These are phyloP conservation scores for Eciton burchellii DNA, from an alignment of 1,140 invertebrate genomes.

Conservation along the genomic window DNA sequence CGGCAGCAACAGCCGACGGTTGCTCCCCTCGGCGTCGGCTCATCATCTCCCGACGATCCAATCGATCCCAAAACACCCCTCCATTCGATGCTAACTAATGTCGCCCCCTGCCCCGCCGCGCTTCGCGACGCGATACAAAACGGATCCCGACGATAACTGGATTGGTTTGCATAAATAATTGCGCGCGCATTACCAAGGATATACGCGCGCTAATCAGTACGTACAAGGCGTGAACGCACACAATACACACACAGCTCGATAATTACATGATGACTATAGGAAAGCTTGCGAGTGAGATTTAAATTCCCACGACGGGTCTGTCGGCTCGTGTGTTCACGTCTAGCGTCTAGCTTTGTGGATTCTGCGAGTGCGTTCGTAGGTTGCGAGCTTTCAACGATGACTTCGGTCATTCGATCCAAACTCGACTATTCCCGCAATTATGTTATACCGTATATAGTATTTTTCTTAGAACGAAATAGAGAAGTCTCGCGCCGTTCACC, in stretches of 20 bases:
- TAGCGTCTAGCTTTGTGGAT: too few species aligned
- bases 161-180: constrained; percentile 74
- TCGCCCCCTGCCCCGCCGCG: neutral
- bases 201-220: constrained; percentile 64
- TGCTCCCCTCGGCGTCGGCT: constrained; percentile 40
- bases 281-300: constrained; percentile 30
- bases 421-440: neutral
- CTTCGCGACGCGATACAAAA: constrained; percentile 63
- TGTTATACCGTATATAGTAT: neutral
- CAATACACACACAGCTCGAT: constrained; percentile 22
- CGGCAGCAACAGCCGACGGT: constrained; percentile 48
- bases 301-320: constrained; percentile 29
- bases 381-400: neutral
- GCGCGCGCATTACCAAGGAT: constrained; percentile 69
- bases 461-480: neutral
- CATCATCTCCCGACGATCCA: constrained; percentile 52
- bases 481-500: neutral
- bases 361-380: neutral
- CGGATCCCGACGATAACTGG: constrained; percentile 60
- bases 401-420: neutral
- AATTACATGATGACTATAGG: constrained; percentile 31
- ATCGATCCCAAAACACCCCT: constrained; percentile 69
- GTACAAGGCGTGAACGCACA: constrained; percentile 35
- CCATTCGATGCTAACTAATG: constrained; percentile 70
- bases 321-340: neutral